phyloP scores from a whole-genome alignment of 1,140 invertebrate genomes.

The Bathynomus jamesi region DNA sequence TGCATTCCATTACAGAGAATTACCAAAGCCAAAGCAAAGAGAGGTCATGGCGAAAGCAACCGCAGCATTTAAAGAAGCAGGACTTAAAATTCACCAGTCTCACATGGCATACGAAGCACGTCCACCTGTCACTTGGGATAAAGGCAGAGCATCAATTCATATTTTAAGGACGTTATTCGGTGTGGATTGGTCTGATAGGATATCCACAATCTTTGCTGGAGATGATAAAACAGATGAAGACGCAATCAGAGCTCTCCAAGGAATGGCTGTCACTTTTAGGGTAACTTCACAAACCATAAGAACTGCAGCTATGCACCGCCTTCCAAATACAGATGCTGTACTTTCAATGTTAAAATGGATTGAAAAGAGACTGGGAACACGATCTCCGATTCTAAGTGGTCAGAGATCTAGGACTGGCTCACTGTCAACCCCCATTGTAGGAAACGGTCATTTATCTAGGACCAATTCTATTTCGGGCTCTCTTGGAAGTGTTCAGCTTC shows the following conservation, averaged over 20 bases:
- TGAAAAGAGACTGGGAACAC: constrained; percentile 62
- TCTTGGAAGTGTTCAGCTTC: not conserved
- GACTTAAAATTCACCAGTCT: constrained; percentile 63
- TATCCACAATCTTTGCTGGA: constrained; percentile 80
- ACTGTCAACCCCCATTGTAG: not conserved
- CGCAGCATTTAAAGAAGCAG: constrained; percentile 61
- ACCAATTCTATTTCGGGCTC: not conserved
- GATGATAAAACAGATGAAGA: constrained; percentile 86
- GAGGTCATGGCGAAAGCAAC: constrained; percentile 59
- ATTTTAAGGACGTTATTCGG: constrained; percentile 81
- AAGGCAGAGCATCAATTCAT: constrained; percentile 79
- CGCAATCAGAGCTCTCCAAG: constrained; percentile 67
- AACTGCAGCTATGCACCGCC: constrained; percentile 71
- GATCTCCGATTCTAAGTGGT: not conserved
- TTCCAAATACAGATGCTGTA: constrained; percentile 79
- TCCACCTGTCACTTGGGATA: constrained; percentile 83
- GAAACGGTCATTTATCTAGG: not conserved
- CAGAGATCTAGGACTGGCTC: constrained; percentile 10
- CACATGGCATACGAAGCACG: constrained; percentile 79
- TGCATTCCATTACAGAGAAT: constrained; percentile 79
- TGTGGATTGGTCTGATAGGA: constrained; percentile 81
- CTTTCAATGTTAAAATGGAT: constrained; percentile 83
- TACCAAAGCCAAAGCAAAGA: constrained; percentile 43
- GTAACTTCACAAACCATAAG: constrained; percentile 72
- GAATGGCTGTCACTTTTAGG: constrained; percentile 80